A percentile compares a stretch with the other conserved stretches of the same genome.
phyloP scores from a whole-genome alignment of 2,797 vertebrate species.

The Sebastes aleutianus region DNA sequence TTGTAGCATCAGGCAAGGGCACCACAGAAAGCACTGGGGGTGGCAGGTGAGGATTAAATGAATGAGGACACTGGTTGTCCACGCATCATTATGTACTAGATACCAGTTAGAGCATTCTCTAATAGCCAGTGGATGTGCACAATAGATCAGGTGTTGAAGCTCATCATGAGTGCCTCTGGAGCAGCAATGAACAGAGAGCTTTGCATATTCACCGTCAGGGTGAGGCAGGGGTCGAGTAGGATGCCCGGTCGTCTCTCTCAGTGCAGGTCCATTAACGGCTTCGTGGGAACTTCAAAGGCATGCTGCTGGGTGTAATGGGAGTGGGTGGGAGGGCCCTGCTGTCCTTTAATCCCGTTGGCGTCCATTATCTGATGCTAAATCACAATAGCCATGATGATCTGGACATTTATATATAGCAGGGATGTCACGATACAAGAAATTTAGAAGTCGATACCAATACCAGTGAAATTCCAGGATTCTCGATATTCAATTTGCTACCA shows the following conservation, averaged over 20 bases:
- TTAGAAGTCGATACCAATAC: too few species aligned
- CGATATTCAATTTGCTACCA: too few species aligned
- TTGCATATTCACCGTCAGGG: slow-evolving; percentile 55
- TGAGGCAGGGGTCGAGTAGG: slow-evolving; percentile 45
- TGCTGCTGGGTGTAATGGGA: not conserved
- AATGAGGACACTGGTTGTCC: slow-evolving; percentile 21
- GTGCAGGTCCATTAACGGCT: slow-evolving; percentile 44
- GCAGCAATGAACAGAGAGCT: slow-evolving; percentile 30
- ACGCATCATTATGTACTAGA: slow-evolving; percentile 49
- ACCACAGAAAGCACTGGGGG: slow-evolving; percentile 4
- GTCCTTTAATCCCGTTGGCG: not conserved
- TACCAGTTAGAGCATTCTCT: slow-evolving; percentile 30
- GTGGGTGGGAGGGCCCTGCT: not conserved
- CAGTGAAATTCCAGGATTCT: too few species aligned
- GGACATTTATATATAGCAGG: not conserved
- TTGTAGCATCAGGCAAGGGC: not conserved
- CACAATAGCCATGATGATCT: not conserved
- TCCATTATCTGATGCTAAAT: slow-evolving; percentile 15
- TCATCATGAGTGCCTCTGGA: slow-evolving; percentile 57
- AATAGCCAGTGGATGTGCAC: slow-evolving; percentile 46
- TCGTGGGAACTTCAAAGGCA: slow-evolving; percentile 47
- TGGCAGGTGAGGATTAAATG: slow-evolving; percentile 43
- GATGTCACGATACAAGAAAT: too few species aligned
- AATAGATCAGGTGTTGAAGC: slow-evolving; percentile 65
- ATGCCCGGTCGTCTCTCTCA: slow-evolving; percentile 14